Base-by-base conservation (phyloP, 2,888 invertebrate genomes). In the Cephus sareptanus region DNA sequence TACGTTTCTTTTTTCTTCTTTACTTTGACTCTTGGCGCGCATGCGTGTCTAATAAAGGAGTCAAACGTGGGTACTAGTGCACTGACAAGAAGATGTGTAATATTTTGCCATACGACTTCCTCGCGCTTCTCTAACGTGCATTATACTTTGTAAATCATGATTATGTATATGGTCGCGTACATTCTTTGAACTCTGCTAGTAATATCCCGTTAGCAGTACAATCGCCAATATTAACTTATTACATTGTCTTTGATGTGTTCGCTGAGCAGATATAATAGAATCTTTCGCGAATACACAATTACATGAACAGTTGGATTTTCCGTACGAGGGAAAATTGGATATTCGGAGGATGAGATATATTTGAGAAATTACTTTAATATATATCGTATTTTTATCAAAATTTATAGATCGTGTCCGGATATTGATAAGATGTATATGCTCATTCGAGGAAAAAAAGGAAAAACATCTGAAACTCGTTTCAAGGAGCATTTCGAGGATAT, bases 391-490 rank as follows among this genome's bases (percentile, higher is more conserved):
- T 69, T 83, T 81, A 83, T 9, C 74, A 6, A 56, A 56, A 56
- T 23, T 23, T 71, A 31, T 71, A 91, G 92, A 82, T 86, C 86
- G 73, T 91, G 91, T 73, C 85, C 91, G 2, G 84, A 87, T 73
- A 83, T 92, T n/a, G 81, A 83, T 30, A 90, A 85, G 75, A 30
- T 92, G 15, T 92, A 90, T 73, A 56, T 92, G 69, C 78, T 92
- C 4, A 84, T 92, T 79, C 86, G 92, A 34, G 79, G 85, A 6
- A 92, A 92, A 81, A 92, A 91, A 79, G 91, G 90, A 11, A 91
- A 91, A 82, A 84, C 83, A 1, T 34, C 86, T 0, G 84, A 86
- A 12, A 86, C 91, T 56, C 86, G 92, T 76, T 87, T 89, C 68
- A 85, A 90, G 73, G 87, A 88, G 70, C 85, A 88, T n/a, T 91